These are phyloP conservation scores for Corydoras sp. DNA, from an alignment of 2,113 vertebrate genomes.

Conservation along the genomic window DNA sequence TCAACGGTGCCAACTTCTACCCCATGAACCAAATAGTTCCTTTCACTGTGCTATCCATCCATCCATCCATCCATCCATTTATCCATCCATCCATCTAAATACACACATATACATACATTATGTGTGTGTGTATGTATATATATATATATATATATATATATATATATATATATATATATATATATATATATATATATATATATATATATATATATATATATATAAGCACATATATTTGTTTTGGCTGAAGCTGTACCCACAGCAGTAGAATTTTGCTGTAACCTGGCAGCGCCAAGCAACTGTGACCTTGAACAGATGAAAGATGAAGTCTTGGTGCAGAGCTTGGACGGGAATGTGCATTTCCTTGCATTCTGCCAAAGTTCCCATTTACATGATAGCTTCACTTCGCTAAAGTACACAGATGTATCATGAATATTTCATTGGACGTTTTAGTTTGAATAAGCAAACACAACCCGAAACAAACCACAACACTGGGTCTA, in stretches of 20 bases:
- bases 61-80: neutral
- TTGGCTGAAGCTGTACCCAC: slow-evolving; percentile 39
- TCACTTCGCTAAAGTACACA: neutral
- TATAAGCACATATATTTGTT: neutral
- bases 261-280: slow-evolving; percentile 32
- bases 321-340: slow-evolving; percentile 42
- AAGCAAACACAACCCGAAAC: neutral
- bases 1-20: slow-evolving; percentile 7
- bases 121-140: no score
- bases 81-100: neutral
- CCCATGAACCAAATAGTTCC: neutral
- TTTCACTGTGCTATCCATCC: neutral
- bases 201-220: no score
- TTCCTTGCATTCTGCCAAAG: slow-evolving; percentile 3
- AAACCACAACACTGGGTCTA: neutral
- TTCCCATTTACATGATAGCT: slow-evolving; percentile 5
- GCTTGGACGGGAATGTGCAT: slow-evolving; percentile 2
- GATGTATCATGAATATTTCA: slow-evolving; percentile 18
- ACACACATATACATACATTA: no score
- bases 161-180: no score
- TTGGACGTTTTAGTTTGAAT: slow-evolving; percentile 12
- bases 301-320: slow-evolving; percentile 63
- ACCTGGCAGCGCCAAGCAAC: slow-evolving; percentile 48
- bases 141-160: no score
- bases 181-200: no score